Evolutionary conservation across 2,888 invertebrate species (phyloP).

Genomic region (Chelonus formosanus): DNA sequence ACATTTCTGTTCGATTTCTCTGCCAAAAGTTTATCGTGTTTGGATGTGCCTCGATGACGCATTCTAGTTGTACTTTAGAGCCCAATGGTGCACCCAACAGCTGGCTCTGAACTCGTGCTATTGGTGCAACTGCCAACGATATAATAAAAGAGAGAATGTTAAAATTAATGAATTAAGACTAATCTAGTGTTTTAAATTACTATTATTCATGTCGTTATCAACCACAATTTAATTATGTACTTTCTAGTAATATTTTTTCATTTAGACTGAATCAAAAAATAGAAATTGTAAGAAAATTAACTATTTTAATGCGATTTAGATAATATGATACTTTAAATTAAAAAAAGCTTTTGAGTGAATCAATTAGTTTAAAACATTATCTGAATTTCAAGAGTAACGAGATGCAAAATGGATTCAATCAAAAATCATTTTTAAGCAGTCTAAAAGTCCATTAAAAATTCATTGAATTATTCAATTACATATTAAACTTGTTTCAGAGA

Average conservation of each 20-base stretch:
- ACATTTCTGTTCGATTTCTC: slow-evolving; percentile 68
- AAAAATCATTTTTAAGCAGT: too few relatives aligned
- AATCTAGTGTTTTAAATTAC: neutral
- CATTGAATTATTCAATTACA: neutral
- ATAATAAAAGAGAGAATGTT: slow-evolving; percentile 18
- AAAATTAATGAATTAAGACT: slow-evolving; percentile 10
- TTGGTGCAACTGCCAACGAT: slow-evolving; percentile 78
- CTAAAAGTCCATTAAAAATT: neutral
- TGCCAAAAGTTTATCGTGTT: slow-evolving; percentile 81
- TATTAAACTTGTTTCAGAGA: neutral
- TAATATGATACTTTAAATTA: too few relatives aligned
- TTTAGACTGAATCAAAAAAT: too few relatives aligned
- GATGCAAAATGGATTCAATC: too few relatives aligned
- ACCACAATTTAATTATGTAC: too few relatives aligned
- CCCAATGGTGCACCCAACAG: slow-evolving; percentile 86
- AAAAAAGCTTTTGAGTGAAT: too few relatives aligned
- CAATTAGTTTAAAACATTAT: too few relatives aligned
- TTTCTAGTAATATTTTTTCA: too few relatives aligned
- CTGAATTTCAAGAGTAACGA: too few relatives aligned
- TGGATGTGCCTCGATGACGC: slow-evolving; percentile 89
- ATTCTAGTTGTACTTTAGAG: slow-evolving; percentile 85
- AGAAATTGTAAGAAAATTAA: too few relatives aligned
- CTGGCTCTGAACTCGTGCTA: slow-evolving; percentile 89
- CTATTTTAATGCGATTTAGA: too few relatives aligned
- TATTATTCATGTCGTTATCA: too few relatives aligned